Percentiles rank a stretch among this genome's conserved stretches.
Conservation (phyloP, 2,113 vertebrate species). For the Regulus satrapa region DNA sequence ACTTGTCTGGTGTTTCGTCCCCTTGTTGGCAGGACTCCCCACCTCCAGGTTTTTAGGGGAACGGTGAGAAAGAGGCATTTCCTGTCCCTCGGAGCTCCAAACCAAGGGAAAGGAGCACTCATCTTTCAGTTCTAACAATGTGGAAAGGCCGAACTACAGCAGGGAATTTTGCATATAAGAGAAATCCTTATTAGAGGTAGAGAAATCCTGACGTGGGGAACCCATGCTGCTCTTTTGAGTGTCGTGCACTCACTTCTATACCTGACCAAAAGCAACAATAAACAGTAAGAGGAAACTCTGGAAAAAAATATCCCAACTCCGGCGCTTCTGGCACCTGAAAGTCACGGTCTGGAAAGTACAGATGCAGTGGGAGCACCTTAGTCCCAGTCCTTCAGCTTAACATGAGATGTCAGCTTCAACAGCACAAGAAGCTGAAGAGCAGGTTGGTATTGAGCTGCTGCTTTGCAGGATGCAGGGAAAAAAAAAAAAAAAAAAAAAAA, state of each 20-base stretch:
- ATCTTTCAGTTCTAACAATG: not conserved
- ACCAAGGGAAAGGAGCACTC: rapidly evolving
- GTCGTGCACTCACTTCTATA: rapidly evolving
- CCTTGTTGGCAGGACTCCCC: not conserved
- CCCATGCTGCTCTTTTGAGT: not conserved
- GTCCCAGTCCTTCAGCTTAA: not conserved
- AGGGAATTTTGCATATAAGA: not conserved
- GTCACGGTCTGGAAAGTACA: not conserved
- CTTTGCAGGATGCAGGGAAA: no score
- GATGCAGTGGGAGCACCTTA: not conserved
- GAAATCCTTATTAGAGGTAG: no score
- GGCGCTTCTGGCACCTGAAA: not conserved
- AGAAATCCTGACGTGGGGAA: not conserved
- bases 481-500: not conserved
- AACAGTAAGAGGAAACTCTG: not conserved
- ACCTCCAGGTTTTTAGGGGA: not conserved
- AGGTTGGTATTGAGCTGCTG: not conserved
- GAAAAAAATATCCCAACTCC: not conserved
- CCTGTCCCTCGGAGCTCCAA: not conserved
- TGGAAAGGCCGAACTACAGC: not conserved
- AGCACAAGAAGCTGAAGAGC: not conserved
- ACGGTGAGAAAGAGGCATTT: not conserved
- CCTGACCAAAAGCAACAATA: not conserved
- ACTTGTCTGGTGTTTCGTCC: not conserved
- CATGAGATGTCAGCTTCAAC: not conserved